Percentiles rank a stretch among this genome's conserved stretches.
Evolutionary conservation across 2,797 vertebrate species (phyloP).

Genomic region (Chaetophractus vellerosus): DNA sequence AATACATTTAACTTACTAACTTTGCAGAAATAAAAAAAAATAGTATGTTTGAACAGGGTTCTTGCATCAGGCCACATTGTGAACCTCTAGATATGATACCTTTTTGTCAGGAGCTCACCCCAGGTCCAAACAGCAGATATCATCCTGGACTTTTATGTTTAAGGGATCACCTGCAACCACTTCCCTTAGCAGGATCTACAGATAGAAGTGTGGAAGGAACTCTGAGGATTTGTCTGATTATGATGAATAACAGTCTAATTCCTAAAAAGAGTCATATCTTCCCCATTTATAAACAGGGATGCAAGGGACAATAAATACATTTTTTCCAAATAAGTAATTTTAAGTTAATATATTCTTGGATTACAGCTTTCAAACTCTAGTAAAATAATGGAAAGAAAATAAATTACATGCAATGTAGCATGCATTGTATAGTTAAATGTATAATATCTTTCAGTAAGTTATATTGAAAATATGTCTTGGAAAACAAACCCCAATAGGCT

Average conservation of each 20-base stretch:
- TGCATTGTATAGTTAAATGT: not conserved
- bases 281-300: not conserved
- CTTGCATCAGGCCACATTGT: not conserved
- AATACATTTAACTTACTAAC: too few relatives aligned
- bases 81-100: not conserved
- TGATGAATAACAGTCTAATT: constrained; percentile 29
- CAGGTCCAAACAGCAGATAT: not conserved
- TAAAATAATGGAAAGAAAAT: constrained; percentile 44
- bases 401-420: not conserved
- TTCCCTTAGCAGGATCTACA: not conserved
- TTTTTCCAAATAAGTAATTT: constrained; percentile 24
- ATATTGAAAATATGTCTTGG: not conserved
- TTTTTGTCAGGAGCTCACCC: not conserved
- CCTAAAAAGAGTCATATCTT: not conserved
- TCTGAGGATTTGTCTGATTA: not conserved
- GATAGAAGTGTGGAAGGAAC: not conserved
- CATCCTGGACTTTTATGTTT: not conserved
- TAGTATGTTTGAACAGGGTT: not conserved
- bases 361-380: constrained; percentile 17
- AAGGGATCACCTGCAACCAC: not conserved
- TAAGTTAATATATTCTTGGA: not conserved
- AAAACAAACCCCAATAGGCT: constrained; percentile 1
- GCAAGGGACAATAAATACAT: not conserved
- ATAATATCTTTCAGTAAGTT: constrained; percentile 10
- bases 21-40: constrained; percentile 26